Percentiles rank a stretch among this genome's conserved stretches.
Evolutionary conservation across 1,140 invertebrate species (phyloP).

Genomic region (Trichonephila clavata): DNA sequence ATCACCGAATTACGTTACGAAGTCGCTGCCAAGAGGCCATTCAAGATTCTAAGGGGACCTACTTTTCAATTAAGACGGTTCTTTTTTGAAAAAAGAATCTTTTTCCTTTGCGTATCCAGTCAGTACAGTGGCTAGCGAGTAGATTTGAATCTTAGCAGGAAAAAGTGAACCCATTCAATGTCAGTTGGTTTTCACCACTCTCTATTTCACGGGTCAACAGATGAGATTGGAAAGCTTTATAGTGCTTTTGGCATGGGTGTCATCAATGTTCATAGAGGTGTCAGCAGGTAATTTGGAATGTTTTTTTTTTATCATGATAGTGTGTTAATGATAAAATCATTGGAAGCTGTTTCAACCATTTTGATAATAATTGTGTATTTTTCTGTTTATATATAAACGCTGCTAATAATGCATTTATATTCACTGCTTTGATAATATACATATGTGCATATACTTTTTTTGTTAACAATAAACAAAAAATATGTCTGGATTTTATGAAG

Average conservation of each 20-base stretch:
- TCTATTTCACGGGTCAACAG: conserved; percentile 22
- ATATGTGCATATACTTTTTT: too few species aligned
- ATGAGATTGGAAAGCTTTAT: neutral
- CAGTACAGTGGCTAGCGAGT: neutral
- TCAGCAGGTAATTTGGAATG: neutral
- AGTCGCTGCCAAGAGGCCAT: neutral
- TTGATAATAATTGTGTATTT: too few species aligned
- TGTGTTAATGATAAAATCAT: too few species aligned
- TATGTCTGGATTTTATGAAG: too few species aligned
- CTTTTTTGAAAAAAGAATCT: neutral
- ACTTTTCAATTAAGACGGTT: conserved; percentile 28
- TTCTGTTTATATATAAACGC: too few species aligned
- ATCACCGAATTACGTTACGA: neutral
- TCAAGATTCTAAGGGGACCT: neutral
- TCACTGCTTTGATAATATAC: too few species aligned
- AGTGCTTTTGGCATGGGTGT: neutral
- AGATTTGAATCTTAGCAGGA: neutral
- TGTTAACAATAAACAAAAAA: too few species aligned
- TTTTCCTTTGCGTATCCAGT: neutral
- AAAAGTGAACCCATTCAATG: neutral
- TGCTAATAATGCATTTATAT: too few species aligned
- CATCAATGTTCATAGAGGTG: neutral
- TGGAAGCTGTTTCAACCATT: too few species aligned
- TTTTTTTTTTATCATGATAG: neutral
- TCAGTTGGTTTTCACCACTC: neutral